A percentile compares a stretch with the other conserved stretches of the same genome.
phyloP scores from a whole-genome alignment of 2,888 invertebrate genomes.

The Scaptomyza parva region DNA sequence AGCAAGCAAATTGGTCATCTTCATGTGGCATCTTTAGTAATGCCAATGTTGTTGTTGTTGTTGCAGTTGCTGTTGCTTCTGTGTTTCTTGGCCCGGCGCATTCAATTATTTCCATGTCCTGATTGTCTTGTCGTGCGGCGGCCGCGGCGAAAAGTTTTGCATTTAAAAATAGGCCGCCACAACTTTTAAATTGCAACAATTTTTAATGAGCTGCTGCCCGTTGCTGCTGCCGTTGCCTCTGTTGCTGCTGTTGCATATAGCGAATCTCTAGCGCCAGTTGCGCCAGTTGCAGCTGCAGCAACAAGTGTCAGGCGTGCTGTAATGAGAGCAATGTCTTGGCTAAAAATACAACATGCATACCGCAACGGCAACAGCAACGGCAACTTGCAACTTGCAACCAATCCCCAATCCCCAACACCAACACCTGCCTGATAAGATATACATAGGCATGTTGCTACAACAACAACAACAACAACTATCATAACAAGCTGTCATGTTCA shows the following conservation, averaged over 20 bases:
- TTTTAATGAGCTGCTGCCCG: slow-evolving; percentile 67
- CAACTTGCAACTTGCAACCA: no score
- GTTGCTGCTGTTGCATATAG: slow-evolving; percentile 18
- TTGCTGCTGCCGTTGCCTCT: slow-evolving; percentile 10
- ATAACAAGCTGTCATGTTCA: slow-evolving; percentile 46
- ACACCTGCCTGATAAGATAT: slow-evolving; percentile 47
- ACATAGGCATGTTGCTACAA: neutral
- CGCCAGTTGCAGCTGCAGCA: slow-evolving; percentile 47
- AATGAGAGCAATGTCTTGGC: slow-evolving; percentile 69
- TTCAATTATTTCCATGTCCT: slow-evolving; percentile 80
- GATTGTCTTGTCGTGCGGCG: slow-evolving; percentile 79
- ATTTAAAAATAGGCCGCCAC: slow-evolving; percentile 75
- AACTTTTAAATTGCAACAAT: slow-evolving; percentile 73
- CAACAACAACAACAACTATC: slow-evolving; percentile 2
- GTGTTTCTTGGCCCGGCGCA: slow-evolving; percentile 63
- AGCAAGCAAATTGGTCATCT: slow-evolving; percentile 78
- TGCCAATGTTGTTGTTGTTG: slow-evolving; percentile 39
- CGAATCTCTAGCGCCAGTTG: slow-evolving; percentile 53
- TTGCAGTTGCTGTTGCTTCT: slow-evolving; percentile 10
- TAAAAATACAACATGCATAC: slow-evolving; percentile 46
- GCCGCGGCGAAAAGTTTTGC: slow-evolving; percentile 74
- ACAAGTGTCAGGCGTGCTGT: slow-evolving; percentile 73
- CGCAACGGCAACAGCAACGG: slow-evolving; percentile 6
- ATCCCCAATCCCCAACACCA: slow-evolving; percentile 6
- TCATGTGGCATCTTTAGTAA: slow-evolving; percentile 65